Evolutionary conservation across 2,113 vertebrate species (phyloP), one percentile per base, ranked within the genome.

Genomic region (Podarcis muralis): DNA sequence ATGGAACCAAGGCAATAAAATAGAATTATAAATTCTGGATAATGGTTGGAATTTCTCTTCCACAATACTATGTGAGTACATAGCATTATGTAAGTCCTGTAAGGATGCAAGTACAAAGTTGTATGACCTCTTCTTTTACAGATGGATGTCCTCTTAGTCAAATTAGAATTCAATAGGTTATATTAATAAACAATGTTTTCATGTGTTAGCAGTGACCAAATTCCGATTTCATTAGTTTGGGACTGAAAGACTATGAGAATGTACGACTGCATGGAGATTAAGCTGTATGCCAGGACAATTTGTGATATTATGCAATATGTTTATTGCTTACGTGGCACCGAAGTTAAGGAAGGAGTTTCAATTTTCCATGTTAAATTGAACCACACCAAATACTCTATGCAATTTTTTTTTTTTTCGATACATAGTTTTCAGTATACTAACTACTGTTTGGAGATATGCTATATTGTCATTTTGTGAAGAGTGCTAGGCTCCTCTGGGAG

Each of bases 121-220:
- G 82, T 16, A 48, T 69, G 86, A 91, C 43, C 84, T 40, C 75
- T 1, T 43, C 0, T 88, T 79, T 71, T 30, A 81, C 48, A 80
- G 88, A 81, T 72, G 0, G 2, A 59, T 87, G 13, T 32, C 86
- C 91, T 87, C 86, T 72, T 81, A 89, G 91, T 87, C 12, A 88
- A 25, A 13, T 74, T 90, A 88, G 15, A 2, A 7, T 5, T 32
- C 40, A 77, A 43, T 48, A 72, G 68, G 20, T 84, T 20, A 20
- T 40, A 65, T 62, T 86, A 43, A 32, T 59, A 81, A n/a, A 13
- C 18, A 0, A 75, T 75, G 35, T 2, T 40, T 76, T 40, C 5
- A 22, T 76, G 37, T 69, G 37, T 48, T 30, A 43, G 48, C 48
- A 53, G 48, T 53, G 48, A 53, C 48, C 48, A 43, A 32, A 32